Base-by-base conservation (phyloP, 2,888 invertebrate genomes). In the Hypsopygia costalis region DNA sequence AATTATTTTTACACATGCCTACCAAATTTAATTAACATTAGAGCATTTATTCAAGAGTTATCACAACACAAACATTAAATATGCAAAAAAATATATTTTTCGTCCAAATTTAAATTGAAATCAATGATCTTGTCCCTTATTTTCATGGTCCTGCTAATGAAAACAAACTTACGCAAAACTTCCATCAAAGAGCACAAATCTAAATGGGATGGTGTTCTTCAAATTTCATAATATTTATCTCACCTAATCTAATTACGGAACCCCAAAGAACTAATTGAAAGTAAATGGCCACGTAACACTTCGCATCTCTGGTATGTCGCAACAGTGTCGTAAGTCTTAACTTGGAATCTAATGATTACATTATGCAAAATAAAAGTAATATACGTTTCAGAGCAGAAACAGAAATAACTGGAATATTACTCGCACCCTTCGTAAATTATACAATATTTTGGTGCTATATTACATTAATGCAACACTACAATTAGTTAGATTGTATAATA, bases 301-400 rank as follows among this genome's bases (percentile, higher is more conserved):
- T 41, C 36, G 36, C 41, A 43, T 46, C 48, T 45, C 44, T 41
- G 30, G 41, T 37, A 25, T 47, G 40, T 41, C 36, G 46, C 40
- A 51, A 51, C 38, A 34, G 46, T 47, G 43, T 46, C 44, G 50
- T 44, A 51, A 46, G 44, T 44, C 43, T 43, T 41, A 44, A 44
- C 41, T 42, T 34, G 16, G 27, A 11, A 27, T 43, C 40, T 46
- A 47, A 47, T 47, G 42, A 47, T 44, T 40, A 46, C 41, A 47
- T 51, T 47, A 51, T 51, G 47, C 47, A 47, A 46, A 48, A 37
- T 29, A 8, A 36, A 32, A 32, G 41, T 43, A 42, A 41, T 36
- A 41, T 42, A 40, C 38, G 41, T 45, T 50, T 47, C 41, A 43
- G 50, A 50, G 50, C 50, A 46, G 40, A 50, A 47, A 47, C 41